Evolutionary conservation across 2,888 invertebrate genomes (phyloP).

Genomic region (Oscheius sp.): DNA sequence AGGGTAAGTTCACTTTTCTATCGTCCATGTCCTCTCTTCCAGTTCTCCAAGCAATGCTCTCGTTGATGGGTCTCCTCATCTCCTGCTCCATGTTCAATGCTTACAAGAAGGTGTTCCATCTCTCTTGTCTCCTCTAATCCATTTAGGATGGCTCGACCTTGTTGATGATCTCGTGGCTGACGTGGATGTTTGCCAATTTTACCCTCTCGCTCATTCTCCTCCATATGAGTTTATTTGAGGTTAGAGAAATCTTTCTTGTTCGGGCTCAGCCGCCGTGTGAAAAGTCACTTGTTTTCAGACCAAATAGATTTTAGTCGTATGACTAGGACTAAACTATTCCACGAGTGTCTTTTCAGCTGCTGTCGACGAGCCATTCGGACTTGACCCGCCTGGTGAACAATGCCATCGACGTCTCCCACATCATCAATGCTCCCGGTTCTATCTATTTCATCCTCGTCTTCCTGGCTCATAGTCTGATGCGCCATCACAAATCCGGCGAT

Average conservation of each 20-base stretch:
- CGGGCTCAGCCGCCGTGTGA: too few species aligned
- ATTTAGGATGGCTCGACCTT: conserved; percentile 29
- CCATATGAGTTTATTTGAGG: conserved; percentile 32
- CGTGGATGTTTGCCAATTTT: conserved; percentile 40
- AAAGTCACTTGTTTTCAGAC: background rate
- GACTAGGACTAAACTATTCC: background rate
- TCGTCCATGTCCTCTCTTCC: background rate
- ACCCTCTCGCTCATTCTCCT: conserved; percentile 32
- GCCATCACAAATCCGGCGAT: background rate
- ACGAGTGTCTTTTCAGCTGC: background rate
- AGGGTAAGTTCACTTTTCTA: conserved; percentile 22
- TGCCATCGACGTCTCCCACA: conserved; percentile 24
- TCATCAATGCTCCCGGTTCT: conserved; percentile 35
- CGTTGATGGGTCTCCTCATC: conserved; percentile 25
- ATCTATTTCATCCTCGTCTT: conserved; percentile 37
- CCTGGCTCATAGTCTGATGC: conserved; percentile 1
- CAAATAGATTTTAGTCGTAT: conserved; percentile 3
- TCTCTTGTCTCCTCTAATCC: background rate
- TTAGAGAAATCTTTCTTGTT: background rate
- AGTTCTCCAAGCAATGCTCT: conserved; percentile 31
- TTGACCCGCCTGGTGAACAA: conserved; percentile 10
- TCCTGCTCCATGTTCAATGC: conserved; percentile 37
- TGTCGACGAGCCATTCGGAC: background rate
- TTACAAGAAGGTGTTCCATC: conserved; percentile 21
- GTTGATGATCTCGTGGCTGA: conserved; percentile 32